These are phyloP conservation scores for Apocrypta bakeri DNA, from an alignment of 1,140 invertebrate species.

Conservation along the genomic window DNA sequence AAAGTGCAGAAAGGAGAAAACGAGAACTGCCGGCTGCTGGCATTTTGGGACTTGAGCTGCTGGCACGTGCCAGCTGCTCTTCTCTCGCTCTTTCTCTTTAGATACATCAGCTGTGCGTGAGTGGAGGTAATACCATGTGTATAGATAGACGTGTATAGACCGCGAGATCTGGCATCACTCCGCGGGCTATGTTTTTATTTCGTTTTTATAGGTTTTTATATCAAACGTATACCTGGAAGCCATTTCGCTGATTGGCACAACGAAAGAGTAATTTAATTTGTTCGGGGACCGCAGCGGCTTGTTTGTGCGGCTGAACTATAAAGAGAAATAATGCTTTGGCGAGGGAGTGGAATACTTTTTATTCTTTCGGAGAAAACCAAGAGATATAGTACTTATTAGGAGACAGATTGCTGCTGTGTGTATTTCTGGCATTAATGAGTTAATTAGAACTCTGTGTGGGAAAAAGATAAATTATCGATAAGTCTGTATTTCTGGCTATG, in stretches of 20 bases:
- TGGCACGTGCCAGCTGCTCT: conserved; percentile 35
- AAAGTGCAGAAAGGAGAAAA: conserved; percentile 17
- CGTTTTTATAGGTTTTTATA: neutral
- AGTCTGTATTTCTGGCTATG: too few relatives aligned
- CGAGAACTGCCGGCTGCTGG: neutral
- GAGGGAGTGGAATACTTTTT: too few relatives aligned
- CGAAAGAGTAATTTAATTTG: neutral
- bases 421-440: too few relatives aligned
- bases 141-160: neutral
- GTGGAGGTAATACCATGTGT: neutral
- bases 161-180: neutral
- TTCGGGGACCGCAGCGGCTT: neutral
- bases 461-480: too few relatives aligned
- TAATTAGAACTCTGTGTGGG: too few relatives aligned
- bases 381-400: too few relatives aligned
- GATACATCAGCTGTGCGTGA: neutral
- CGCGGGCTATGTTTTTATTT: neutral
- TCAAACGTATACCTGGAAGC: neutral
- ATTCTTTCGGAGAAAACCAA: too few relatives aligned
- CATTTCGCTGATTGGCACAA: conserved; percentile 17
- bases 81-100: conserved; percentile 1
- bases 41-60: neutral
- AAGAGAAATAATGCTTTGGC: too few relatives aligned
- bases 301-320: too few relatives aligned
- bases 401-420: too few relatives aligned